phyloP scores from a whole-genome alignment of 2,113 vertebrate species.

The Bos indicus region DNA sequence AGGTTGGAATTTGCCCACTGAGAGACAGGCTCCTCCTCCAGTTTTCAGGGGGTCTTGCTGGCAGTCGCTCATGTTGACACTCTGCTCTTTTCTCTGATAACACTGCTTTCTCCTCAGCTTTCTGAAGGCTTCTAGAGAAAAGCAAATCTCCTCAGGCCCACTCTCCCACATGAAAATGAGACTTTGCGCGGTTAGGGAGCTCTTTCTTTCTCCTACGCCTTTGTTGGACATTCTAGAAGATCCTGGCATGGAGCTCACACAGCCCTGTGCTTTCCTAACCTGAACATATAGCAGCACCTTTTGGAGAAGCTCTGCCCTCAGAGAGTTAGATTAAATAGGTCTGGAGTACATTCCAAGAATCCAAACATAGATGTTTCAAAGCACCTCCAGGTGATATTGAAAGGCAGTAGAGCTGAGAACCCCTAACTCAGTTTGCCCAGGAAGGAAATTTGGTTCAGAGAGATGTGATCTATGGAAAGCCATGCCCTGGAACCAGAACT shows the following conservation, averaged over 20 bases:
- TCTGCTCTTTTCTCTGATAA: neutral
- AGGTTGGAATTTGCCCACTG: neutral
- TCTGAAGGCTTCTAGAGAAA: neutral
- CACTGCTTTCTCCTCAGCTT: neutral
- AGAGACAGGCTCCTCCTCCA: neutral
- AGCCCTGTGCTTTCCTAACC: neutral
- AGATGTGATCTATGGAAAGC: neutral
- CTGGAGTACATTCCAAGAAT: neutral
- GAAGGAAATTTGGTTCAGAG: neutral
- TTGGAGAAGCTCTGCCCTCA: neutral
- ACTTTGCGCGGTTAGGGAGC: neutral
- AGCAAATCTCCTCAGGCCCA: neutral
- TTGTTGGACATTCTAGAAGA: neutral
- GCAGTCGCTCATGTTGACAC: neutral
- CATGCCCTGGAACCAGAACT: neutral
- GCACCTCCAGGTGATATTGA: neutral
- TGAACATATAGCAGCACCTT: neutral
- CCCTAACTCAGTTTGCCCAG: neutral
- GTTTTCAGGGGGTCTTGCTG: neutral
- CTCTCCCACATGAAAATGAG: neutral
- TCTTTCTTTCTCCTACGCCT: neutral
- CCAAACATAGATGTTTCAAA: neutral
- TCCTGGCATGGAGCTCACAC: neutral
- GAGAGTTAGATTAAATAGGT: neutral
- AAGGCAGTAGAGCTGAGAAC: neutral